Evolutionary conservation across 2,113 vertebrate species (phyloP).

Genomic region (Passer montanus): DNA sequence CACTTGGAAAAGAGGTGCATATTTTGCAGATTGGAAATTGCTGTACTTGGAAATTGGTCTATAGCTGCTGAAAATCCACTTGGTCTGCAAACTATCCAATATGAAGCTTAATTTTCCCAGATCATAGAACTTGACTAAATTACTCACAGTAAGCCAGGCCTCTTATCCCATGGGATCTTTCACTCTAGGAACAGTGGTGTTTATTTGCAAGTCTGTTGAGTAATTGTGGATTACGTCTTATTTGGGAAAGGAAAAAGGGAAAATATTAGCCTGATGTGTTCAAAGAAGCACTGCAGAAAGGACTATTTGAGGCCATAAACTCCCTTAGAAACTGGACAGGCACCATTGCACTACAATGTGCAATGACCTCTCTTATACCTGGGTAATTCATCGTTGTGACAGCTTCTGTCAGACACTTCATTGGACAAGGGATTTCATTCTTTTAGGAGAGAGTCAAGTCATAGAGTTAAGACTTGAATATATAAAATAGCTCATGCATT

Average conservation of each 20-base stretch:
- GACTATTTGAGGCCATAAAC: not conserved
- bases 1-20: not conserved
- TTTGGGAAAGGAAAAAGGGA: conserved; percentile 32
- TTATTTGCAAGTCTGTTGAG: conserved; percentile 41
- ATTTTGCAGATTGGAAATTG: not conserved
- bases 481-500: not conserved
- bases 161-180: conserved; percentile 16
- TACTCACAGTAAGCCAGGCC: not conserved
- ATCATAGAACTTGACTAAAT: not conserved
- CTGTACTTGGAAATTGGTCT: not conserved
- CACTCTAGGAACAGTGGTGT: conserved; percentile 26
- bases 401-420: not conserved
- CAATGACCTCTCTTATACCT: not conserved
- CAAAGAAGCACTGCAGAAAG: not conserved
- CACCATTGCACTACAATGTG: not conserved
- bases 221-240: conserved; percentile 36
- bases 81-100: not conserved
- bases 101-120: not conserved
- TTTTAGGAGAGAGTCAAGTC: not conserved
- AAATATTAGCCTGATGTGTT: conserved; percentile 28
- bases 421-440: not conserved
- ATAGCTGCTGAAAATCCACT: conserved; percentile 21
- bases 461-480: not conserved
- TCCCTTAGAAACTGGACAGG: not conserved
- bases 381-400: not conserved